These are phyloP conservation scores for Phthorimaea operculella DNA, from an alignment of 1,140 invertebrate genomes.

Conservation along the genomic window DNA sequence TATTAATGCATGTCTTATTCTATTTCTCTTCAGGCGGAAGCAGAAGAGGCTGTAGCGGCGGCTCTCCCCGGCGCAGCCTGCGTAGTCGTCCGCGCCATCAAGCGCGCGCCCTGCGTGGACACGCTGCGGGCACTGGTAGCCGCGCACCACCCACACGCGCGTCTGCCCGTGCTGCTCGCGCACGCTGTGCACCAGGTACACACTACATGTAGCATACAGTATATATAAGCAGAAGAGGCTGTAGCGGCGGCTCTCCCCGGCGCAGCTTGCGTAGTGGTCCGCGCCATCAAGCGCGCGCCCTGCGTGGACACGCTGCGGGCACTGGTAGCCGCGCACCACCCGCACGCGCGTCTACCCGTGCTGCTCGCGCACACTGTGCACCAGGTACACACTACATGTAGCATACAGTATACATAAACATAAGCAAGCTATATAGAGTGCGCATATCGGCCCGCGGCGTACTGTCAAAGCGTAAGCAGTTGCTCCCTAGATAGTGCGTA, in stretches of 20 bases:
- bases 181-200: slow-evolving; percentile 30
- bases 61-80: slow-evolving; percentile 19
- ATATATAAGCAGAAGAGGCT: background rate
- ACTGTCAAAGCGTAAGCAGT: too few relatives aligned
- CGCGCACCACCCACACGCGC: slow-evolving; percentile 25
- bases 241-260: slow-evolving; percentile 19
- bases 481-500: slow-evolving; percentile 20
- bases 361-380: slow-evolving; percentile 40
- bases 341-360: slow-evolving; percentile 30
- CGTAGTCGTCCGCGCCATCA: slow-evolving; percentile 25
- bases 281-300: slow-evolving; percentile 14
- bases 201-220: too few relatives aligned
- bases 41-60: slow-evolving; percentile 16
- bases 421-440: slow-evolving; percentile 8
- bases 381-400: slow-evolving; percentile 14
- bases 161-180: slow-evolving; percentile 38
- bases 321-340: slow-evolving; percentile 23
- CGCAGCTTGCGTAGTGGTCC: slow-evolving; percentile 26
- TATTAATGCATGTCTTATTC: background rate
- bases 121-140: slow-evolving; percentile 30
- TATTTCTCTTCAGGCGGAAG: slow-evolving; percentile 10
- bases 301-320: slow-evolving; percentile 31
- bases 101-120: slow-evolving; percentile 20
- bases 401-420: too few relatives aligned
- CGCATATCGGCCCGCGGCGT: too few relatives aligned